Evolutionary conservation across 2,113 vertebrate species (phyloP).

Genomic region (Microcebus jonahi): DNA sequence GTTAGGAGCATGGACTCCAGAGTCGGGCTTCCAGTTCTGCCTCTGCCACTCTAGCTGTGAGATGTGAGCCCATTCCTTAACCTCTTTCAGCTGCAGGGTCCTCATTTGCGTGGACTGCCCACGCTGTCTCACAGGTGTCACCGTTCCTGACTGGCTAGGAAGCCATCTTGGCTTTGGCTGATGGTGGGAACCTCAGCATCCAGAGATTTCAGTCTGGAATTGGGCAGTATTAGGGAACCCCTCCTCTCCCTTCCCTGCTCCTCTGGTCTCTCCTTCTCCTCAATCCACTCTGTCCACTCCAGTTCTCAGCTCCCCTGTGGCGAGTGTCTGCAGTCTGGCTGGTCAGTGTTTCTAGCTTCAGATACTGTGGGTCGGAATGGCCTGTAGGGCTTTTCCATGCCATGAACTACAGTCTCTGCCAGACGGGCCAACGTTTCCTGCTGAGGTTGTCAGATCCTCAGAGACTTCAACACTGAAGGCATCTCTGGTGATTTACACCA

Average conservation of each 20-base stretch:
- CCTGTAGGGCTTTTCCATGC: not conserved
- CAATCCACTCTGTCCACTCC: not conserved
- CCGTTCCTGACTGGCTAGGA: not conserved
- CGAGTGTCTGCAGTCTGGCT: not conserved
- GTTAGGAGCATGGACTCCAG: not conserved
- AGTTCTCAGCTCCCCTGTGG: not conserved
- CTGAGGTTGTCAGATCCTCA: not conserved
- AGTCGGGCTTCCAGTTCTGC: not conserved
- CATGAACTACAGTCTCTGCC: not conserved
- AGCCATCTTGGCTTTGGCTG: not conserved
- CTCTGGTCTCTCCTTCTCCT: not conserved
- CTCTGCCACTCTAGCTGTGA: not conserved
- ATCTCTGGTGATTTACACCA: not conserved
- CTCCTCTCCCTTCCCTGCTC: rapidly evolving
- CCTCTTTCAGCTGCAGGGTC: not conserved
- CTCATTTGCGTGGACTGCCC: not conserved
- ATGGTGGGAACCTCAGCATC: not conserved
- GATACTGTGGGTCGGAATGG: no score
- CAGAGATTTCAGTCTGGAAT: no score
- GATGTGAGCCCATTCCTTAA: not conserved
- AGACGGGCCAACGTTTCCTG: not conserved
- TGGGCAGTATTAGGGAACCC: not conserved
- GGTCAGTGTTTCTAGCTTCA: not conserved
- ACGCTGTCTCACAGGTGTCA: not conserved
- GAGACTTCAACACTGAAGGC: not conserved